These are phyloP conservation scores for Agrotis clavis DNA, from an alignment of 2,888 invertebrate species.

Conservation along the genomic window DNA sequence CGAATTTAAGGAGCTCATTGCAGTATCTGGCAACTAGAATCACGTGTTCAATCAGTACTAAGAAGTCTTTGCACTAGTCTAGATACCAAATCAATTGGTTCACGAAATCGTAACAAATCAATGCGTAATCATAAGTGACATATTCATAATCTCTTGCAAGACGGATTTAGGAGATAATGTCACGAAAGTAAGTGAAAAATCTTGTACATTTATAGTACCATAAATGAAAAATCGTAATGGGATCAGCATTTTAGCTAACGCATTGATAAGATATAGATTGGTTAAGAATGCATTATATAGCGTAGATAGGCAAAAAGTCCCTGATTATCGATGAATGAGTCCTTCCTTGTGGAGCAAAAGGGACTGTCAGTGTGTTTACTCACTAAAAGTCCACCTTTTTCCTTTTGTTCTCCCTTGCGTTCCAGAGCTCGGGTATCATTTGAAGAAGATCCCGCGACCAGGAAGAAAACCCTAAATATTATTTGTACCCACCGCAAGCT, in stretches of 20 bases:
- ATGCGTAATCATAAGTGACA: not conserved
- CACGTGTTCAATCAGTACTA: constrained; percentile 26
- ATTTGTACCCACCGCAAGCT: no score
- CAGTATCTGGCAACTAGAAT: not conserved
- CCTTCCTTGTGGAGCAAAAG: no score
- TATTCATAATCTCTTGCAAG: constrained; percentile 5
- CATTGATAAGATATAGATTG: constrained; percentile 36
- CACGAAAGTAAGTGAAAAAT: constrained; percentile 37
- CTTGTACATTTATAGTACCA: constrained; percentile 32
- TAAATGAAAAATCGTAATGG: constrained; percentile 6
- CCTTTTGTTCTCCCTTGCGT: no score
- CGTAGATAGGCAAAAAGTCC: not conserved
- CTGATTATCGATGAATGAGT: no score
- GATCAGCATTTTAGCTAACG: constrained; percentile 6
- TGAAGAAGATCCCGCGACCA: no score
- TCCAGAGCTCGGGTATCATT: no score
- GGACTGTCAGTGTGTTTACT: no score
- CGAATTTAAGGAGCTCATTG: no score
- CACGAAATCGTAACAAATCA: constrained; percentile 6
- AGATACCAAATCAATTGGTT: constrained; percentile 37
- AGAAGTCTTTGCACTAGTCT: constrained; percentile 14
- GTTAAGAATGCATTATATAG: not conserved
- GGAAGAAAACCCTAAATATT: no score
- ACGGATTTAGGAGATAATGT: constrained; percentile 35
- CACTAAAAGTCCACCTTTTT: no score